Evolutionary conservation across 2,888 invertebrate genomes (phyloP).

Genomic region (Drosophila nr. perissopoda): DNA sequence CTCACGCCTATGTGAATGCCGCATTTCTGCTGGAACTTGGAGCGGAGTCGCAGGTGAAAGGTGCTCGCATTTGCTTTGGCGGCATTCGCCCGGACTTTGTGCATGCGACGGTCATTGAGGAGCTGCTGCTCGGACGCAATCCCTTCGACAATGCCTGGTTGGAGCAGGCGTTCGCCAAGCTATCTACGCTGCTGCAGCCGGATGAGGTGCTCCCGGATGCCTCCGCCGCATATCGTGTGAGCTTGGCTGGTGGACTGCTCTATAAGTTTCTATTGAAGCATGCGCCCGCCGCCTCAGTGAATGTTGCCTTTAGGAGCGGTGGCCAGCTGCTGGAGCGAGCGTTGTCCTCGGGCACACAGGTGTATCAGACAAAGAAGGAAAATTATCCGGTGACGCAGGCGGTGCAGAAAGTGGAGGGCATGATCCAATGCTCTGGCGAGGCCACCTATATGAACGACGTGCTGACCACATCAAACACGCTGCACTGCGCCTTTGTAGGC

Average conservation of each 20-base stretch:
- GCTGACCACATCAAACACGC: slow-evolving; percentile 88
- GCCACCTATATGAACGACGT: slow-evolving; percentile 92
- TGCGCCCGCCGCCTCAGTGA: slow-evolving; percentile 85
- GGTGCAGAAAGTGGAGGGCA: slow-evolving; percentile 90
- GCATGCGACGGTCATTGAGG: slow-evolving; percentile 87
- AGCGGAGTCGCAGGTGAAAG: slow-evolving; percentile 79
- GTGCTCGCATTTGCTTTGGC: slow-evolving; percentile 88
- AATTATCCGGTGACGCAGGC: slow-evolving; percentile 91
- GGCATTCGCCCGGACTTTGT: slow-evolving; percentile 87
- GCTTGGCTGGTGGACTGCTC: slow-evolving; percentile 90
- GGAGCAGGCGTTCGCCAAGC: slow-evolving; percentile 85
- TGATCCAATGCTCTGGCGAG: slow-evolving; percentile 90
- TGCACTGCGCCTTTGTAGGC: slow-evolving; percentile 86
- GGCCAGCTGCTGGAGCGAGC: slow-evolving; percentile 87
- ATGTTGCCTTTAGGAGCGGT: slow-evolving; percentile 69
- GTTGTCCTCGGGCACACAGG: slow-evolving; percentile 89
- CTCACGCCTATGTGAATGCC: slow-evolving; percentile 92
- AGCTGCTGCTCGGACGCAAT: slow-evolving; percentile 85
- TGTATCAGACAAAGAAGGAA: slow-evolving; percentile 89
- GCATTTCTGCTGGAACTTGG: slow-evolving; percentile 89
- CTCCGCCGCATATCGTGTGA: slow-evolving; percentile 89
- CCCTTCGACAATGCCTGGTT: slow-evolving; percentile 83
- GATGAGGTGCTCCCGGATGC: slow-evolving; percentile 89
- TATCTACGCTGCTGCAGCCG: slow-evolving; percentile 88
- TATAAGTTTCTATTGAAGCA: slow-evolving; percentile 90